Percentiles rank a stretch among this genome's conserved stretches.
phyloP scores from a whole-genome alignment of 2,113 vertebrate genomes.

The Uropsilus gracilis region DNA sequence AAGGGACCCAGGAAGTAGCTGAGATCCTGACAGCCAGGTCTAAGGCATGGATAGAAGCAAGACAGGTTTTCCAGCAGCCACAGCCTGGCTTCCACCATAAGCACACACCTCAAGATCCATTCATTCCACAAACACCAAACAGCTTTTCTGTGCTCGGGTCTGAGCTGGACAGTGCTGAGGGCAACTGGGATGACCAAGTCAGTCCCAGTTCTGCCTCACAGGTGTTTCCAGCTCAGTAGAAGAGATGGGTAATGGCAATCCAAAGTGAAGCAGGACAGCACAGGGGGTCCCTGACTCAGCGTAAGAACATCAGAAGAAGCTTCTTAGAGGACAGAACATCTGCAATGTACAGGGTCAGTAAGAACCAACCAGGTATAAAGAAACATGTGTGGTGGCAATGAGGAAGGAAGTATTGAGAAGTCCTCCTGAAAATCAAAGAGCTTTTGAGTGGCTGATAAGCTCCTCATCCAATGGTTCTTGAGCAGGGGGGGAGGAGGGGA shows the following conservation, averaged over 20 bases:
- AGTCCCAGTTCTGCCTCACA: not conserved
- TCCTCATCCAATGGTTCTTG: not conserved
- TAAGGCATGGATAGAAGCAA: not conserved
- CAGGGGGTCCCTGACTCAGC: not conserved
- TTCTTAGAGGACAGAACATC: not conserved
- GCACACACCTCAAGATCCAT: not conserved
- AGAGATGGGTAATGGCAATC: not conserved
- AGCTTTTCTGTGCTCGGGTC: not conserved
- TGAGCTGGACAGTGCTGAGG: not conserved
- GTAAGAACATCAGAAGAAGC: not conserved
- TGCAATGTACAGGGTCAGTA: not conserved
- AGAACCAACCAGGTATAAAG: not conserved
- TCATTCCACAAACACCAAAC: not conserved
- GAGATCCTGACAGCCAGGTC: not conserved
- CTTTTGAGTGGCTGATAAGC: not conserved
- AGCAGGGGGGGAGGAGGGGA: not conserved
- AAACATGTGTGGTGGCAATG: accelerated
- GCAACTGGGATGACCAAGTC: not conserved
- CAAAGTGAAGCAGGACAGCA: not conserved
- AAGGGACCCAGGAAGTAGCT: not conserved
- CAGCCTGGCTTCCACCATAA: not conserved
- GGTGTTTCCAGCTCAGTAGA: not conserved
- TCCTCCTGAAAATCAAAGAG: not conserved
- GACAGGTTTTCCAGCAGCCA: not conserved
- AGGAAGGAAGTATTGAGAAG: not conserved